phyloP scores from a whole-genome alignment of 2,888 invertebrate genomes.

The Dryococelus australis region DNA sequence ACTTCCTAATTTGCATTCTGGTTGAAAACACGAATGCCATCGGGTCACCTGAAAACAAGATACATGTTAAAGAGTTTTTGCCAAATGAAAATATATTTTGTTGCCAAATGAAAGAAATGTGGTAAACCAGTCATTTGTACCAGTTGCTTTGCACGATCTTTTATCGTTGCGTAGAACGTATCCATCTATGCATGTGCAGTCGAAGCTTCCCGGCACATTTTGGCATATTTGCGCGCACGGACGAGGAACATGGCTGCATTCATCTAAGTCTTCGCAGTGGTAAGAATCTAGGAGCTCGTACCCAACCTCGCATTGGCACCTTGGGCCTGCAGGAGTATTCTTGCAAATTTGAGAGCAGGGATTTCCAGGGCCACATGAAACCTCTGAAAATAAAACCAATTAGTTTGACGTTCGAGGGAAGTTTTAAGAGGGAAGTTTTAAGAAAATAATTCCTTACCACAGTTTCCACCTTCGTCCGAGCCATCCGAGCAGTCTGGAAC shows the following conservation, averaged over 20 bases:
- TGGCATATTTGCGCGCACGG: conserved; percentile 73
- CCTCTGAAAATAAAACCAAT: background rate
- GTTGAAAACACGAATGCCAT: conserved; percentile 55
- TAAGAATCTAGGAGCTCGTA: conserved; percentile 62
- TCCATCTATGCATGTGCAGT: conserved; percentile 68
- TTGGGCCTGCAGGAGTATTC: conserved; percentile 71
- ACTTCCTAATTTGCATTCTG: conserved; percentile 53
- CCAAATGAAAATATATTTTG: background rate
- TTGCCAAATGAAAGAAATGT: background rate
- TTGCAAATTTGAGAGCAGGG: conserved; percentile 67
- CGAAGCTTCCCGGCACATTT: conserved; percentile 65
- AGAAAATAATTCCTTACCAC: conserved; percentile 58
- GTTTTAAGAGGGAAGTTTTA: background rate
- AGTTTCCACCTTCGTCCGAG: conserved; percentile 73
- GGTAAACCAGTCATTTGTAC: conserved; percentile 46
- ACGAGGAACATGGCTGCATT: conserved; percentile 66
- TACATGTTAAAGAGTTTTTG: conserved; percentile 12
- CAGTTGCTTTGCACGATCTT: conserved; percentile 71
- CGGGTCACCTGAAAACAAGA: conserved; percentile 51
- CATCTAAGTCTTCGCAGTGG: conserved; percentile 73
- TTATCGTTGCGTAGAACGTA: conserved; percentile 60
- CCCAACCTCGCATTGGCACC: conserved; percentile 71
- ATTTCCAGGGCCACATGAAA: conserved; percentile 57
- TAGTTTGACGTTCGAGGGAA: too few relatives aligned
- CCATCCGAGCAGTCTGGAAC: conserved; percentile 70